Base-by-base conservation (phyloP, 2,797 vertebrate genomes). In the Myripristis murdjan region DNA sequence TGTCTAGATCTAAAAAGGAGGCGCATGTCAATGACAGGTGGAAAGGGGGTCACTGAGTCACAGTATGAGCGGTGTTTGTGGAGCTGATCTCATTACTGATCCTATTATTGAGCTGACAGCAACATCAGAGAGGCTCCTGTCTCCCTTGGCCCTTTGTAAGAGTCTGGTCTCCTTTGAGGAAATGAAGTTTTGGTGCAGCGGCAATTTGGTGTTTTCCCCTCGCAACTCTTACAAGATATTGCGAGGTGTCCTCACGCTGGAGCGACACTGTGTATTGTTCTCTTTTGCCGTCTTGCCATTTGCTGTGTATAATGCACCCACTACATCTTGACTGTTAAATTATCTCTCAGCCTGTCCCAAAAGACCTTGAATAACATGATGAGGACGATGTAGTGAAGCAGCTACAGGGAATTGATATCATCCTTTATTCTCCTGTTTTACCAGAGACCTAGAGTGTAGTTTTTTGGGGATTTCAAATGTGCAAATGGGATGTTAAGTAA, bases 101-200 rank as follows among this genome's bases (percentile, higher is more conserved):
- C 72, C 80, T 80, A 77, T 75, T 85, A 77, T 73, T 64, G 77
- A 78, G 80, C 78, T 82, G 78, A 70, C 33, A 56, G 59, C 10
- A 56, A 56, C 72, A 67, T 60, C 69, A 43, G 2, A 4, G 39
- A 14, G 12, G 39, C 33, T 41, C 73, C 58, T 67, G 55, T 15
- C 31, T 31, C 43, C 33, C 56, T 69, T 24, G 24, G 52, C 46
- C 4, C 44, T 61, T 54, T 43, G 23, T 10, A 44, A 47, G 16
- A 15, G 20, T 75, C 7, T 12, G 6, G 44, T 70, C 70, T 72
- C 24, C 20, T 28, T 47, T 44, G 22, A 52, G 37, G 46, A 43
- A 24, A 49, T 1, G 26, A 24, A 4, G 8, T 35, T 41, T 52
- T 55, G 20, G 16, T 47, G 14, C 14, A 6, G 15, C 43, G 39